Evolutionary conservation across 2,888 invertebrate genomes (phyloP), one percentile per base, ranked within the genome.

Genomic region (Cheilosia urbana): DNA sequence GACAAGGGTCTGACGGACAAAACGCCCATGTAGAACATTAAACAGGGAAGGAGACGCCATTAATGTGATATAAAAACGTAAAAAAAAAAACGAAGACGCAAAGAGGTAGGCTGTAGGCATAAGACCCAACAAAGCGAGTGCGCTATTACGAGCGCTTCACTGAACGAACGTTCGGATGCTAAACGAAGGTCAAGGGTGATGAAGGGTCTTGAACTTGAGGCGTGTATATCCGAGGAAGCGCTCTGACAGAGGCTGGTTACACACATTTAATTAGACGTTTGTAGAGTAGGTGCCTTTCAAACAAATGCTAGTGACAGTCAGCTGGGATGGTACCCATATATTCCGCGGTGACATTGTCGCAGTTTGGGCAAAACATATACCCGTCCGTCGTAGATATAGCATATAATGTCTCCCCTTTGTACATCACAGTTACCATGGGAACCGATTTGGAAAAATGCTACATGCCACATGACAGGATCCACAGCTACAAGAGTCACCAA

Each of bases 171-270:
- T 73, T 84, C 19, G 51, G 73, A 79, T 84, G 79, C 79, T 84
- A 79, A 69, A 75, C 83, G 84, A 75, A 84, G 84, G 84, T 80
- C 79, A 84, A 80, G 80, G 75, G 84, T 84, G 83, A 76, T 21
- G 47, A 65, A 79, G 71, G 75, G 84, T 84, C 80, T 84, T 79
- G 60, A 76, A 80, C 84, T 65, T 84, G 78, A 51, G 72, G 69
- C 81, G 81, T 71, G 65, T 76, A 71, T 51, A 71, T 51, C 30
- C 53, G 49, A 11, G 37, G 37, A 55, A 24, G 42, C 13, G 13
- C 49, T 27, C 27, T 27, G 53, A 55, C 72, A 37, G 66, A 30
- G 24, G 55, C 69, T 53, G 15, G 30, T 17, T 55, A 78, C 71
- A 73, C 17, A 24, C 30, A 63, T 75, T 73, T 80, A 68, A 75